These are phyloP conservation scores for Diadema setosum DNA, from an alignment of 35 echinoderm and acorn worm species.

Conservation along the genomic window DNA sequence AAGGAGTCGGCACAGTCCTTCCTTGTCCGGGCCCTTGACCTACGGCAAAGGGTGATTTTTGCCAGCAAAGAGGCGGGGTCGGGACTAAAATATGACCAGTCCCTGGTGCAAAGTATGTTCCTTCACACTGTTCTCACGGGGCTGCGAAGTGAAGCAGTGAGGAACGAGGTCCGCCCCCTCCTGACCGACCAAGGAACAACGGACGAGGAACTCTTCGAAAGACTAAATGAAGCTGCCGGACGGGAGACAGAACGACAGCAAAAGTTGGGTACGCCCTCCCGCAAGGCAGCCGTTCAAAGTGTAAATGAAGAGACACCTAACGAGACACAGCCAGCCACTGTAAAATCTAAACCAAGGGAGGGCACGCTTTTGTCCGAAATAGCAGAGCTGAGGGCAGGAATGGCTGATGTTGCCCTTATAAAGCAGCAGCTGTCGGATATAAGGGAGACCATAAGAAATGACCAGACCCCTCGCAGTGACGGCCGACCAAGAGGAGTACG, in stretches of 20 bases:
- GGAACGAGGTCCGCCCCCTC: background rate
- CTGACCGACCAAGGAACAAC: background rate
- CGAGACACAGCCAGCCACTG: background rate
- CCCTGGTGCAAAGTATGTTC: slow-evolving; percentile 45
- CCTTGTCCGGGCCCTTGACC: slow-evolving; percentile 39
- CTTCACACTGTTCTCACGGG: slow-evolving; percentile 31
- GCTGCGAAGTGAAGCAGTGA: slow-evolving; percentile 8
- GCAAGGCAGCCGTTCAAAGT: background rate
- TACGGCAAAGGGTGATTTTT: slow-evolving; percentile 55
- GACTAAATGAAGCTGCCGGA: background rate
- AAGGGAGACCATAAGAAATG: background rate
- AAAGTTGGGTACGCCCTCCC: background rate
- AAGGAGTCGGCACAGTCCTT: slow-evolving; percentile 34
- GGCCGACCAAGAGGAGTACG: background rate
- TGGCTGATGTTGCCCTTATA: background rate
- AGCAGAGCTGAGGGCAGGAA: background rate
- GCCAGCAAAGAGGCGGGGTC: slow-evolving; percentile 23
- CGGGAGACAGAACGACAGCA: background rate
- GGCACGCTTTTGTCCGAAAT: background rate
- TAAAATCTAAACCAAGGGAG: background rate
- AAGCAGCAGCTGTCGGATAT: background rate
- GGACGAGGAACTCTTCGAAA: slow-evolving; percentile 48
- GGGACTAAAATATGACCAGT: background rate
- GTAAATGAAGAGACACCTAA: background rate
- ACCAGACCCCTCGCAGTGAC: background rate